phyloP scores from a whole-genome alignment of 1,140 invertebrate species.

The Heliothis virescens region DNA sequence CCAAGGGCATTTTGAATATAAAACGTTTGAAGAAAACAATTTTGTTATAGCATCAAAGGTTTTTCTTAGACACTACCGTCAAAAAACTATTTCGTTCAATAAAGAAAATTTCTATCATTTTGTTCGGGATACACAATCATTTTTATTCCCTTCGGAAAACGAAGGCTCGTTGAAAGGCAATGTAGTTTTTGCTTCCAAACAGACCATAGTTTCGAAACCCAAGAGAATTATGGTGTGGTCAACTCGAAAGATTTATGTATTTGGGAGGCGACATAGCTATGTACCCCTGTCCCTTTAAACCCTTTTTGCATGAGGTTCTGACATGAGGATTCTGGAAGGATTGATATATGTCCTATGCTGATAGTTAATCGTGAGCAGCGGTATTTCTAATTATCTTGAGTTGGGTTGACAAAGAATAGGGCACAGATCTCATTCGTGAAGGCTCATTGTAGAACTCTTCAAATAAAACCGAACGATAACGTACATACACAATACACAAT shows the following conservation, averaged over 20 bases:
- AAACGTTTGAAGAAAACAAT: too few relatives aligned
- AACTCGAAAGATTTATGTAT: conserved; percentile 12
- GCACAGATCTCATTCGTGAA: too few relatives aligned
- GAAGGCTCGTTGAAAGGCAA: conserved; percentile 12
- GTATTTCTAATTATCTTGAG: too few relatives aligned
- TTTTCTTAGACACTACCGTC: too few relatives aligned
- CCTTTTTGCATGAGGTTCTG: neutral
- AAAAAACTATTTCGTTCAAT: too few relatives aligned
- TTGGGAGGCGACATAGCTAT: neutral
- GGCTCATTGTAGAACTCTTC: too few relatives aligned
- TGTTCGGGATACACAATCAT: neutral
- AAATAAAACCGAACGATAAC: too few relatives aligned
- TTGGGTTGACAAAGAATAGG: too few relatives aligned
- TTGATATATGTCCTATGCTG: neutral
- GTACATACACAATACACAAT: too few relatives aligned
- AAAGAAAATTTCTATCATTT: too few relatives aligned
- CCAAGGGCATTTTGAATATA: too few relatives aligned
- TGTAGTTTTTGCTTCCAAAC: conserved; percentile 9
- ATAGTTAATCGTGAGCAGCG: neutral
- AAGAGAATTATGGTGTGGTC: conserved; percentile 10
- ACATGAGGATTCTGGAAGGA: neutral
- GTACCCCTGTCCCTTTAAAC: neutral
- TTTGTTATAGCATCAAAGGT: too few relatives aligned
- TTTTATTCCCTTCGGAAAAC: conserved; percentile 1
- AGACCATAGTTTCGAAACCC: conserved; percentile 3